Evolutionary conservation across 2,113 vertebrate species (phyloP), one percentile per base, ranked within the genome.

Genomic region (Sardina pilchardus): DNA sequence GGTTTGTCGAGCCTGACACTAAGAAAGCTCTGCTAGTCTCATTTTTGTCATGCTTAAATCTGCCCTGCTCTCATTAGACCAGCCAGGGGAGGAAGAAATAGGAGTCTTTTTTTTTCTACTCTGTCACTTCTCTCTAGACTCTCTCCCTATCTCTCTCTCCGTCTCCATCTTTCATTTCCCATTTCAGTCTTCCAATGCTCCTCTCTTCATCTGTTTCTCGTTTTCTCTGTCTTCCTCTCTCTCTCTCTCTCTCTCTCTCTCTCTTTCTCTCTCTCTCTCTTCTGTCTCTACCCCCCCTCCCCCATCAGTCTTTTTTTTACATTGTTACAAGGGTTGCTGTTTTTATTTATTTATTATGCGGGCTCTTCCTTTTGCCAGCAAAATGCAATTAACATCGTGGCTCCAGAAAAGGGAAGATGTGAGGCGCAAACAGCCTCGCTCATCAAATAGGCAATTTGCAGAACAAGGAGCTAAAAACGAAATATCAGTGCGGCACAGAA

Each of bases 341-440:
- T 63, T 63, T 63, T 63, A 24, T n/a, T 63, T 63, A 7, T 63
- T 63, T 63, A 24, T n/a, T 7, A 63, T 63, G 87, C 87, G 88
- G 71, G 34, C 48, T 87, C 88, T 83, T 83, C 88, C 86, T 90
- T 86, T 45, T 26, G 14, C 86, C 24, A 63, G n/a, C 48, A 84
- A 86, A 89, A 91, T 89, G 87, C 86, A 93, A 93, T 93, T 93
- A 93, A 89, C 89, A 83, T 81, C 88, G 91, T 88, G 89, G 83
- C 86, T 87, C 81, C 87, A 86, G 89, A 90, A 88, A 92, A 91
- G 90, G 91, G 91, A 92, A 90, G 87, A 92, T 89, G 90, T 89
- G 88, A 90, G 75, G 24, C 24, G 56, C 85, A 87, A 24, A 42
- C 48, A 80, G 84, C 39, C 82, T 44, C 86, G 82, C 90, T 93